Evolutionary conservation across 2,888 invertebrate genomes (phyloP).

Genomic region (Heteromurus nitidus): DNA sequence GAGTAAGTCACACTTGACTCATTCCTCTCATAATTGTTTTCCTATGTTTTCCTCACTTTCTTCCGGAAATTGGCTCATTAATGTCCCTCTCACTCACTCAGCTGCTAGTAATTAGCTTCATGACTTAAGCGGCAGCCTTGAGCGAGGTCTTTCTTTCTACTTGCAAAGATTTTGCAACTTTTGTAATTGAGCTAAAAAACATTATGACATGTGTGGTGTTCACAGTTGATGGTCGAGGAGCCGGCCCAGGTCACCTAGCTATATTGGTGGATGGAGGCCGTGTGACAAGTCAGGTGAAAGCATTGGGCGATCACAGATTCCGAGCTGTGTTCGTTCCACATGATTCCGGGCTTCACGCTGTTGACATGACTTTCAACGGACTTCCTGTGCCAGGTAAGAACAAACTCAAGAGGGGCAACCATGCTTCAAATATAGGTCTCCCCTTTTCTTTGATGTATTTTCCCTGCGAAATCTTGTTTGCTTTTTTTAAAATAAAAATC

Average conservation of each 20-base stretch:
- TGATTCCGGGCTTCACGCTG: conserved; percentile 88
- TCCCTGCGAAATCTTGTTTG: background rate
- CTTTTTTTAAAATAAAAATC: background rate
- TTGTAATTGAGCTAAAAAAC: no score
- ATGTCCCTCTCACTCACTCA: no score
- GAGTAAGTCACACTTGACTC: conserved; percentile 81
- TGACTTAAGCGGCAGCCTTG: no score
- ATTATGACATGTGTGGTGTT: no score
- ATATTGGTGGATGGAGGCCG: conserved; percentile 96
- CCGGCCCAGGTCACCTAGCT: conserved; percentile 97
- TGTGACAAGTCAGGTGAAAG: conserved; percentile 94
- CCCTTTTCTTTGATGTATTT: no score
- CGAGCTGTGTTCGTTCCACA: conserved; percentile 95
- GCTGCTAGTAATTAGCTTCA: no score
- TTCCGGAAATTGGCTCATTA: conserved; percentile 35
- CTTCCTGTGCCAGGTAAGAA: conserved; percentile 88
- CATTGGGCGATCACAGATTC: conserved; percentile 89
- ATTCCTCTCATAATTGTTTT: background rate
- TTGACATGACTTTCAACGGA: conserved; percentile 96
- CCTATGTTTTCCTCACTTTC: conserved; percentile 5
- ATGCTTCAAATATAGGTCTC: no score
- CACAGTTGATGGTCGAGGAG: conserved; percentile 93
- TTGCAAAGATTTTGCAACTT: no score
- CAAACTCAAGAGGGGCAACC: background rate
- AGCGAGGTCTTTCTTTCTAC: no score